These are phyloP conservation scores for Celastrina argiolus DNA, from an alignment of 2,888 invertebrate species.

Conservation along the genomic window DNA sequence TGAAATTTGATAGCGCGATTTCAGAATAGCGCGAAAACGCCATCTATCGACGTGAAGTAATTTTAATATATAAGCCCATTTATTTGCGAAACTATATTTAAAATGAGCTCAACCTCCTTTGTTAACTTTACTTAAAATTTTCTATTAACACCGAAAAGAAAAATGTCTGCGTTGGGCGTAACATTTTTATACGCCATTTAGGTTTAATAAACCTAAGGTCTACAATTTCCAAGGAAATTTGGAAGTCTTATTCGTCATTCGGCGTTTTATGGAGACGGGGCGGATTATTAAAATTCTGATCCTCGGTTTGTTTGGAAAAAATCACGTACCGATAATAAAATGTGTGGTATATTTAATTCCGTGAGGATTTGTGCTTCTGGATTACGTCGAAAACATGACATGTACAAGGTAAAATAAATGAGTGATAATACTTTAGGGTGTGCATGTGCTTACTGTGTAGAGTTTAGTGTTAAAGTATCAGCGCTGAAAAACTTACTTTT, in stretches of 20 bases:
- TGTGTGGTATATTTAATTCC: background rate
- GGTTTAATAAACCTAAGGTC: conserved; percentile 11
- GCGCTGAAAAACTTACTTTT: no score
- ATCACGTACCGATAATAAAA: background rate
- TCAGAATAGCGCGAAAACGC: background rate
- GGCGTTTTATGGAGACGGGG: background rate
- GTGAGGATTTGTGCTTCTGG: background rate
- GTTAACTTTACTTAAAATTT: background rate
- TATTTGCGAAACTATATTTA: background rate
- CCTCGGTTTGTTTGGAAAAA: background rate
- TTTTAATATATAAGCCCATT: no score
- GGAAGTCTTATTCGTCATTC: conserved; percentile 2
- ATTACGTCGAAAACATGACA: no score
- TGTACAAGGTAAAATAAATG: no score
- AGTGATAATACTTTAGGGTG: no score
- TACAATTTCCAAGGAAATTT: conserved; percentile 2
- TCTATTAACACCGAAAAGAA: background rate
- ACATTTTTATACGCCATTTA: background rate
- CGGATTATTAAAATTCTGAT: conserved; percentile 5
- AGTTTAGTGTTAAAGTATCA: no score
- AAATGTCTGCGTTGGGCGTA: background rate
- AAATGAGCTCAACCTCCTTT: background rate
- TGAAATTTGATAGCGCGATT: background rate
- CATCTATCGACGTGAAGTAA: background rate
- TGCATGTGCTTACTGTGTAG: no score